Base-by-base conservation (phyloP, 2,797 vertebrate species). In the Rhinoraja longicauda region DNA sequence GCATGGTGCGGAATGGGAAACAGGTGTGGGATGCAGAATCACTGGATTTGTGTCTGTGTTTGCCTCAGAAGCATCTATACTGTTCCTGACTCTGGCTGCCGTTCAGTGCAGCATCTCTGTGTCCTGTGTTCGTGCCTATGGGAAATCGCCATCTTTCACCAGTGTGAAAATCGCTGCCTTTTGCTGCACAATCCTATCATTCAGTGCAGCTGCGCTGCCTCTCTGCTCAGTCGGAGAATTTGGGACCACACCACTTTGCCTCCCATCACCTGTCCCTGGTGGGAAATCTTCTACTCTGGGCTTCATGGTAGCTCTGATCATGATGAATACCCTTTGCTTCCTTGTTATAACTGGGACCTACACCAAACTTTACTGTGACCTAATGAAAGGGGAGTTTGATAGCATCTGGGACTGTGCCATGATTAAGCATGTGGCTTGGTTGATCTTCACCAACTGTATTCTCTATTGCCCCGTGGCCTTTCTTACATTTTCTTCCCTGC, bases 401-500 rank as follows among this genome's bases (percentile, higher is more conserved):
- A 97, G 97, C 7, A 95, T 97, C 94, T 98, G 98, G 98, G 98
- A 99, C 95, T 98, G 98, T 0, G 97, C 97, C 94, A 98, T 99
- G 97, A 97, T 98, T 94, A 97, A 98, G 95, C 98, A 99, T 0
- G 97, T 99, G 86, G 98, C 98, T 94, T 98, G 98, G 98, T 96
- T 99, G 93, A 98, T 99, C 96, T 98, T 99, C 93, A 97, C 97
- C 79, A 98, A 99, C 39, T 98, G 98, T 93, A 97, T 99, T 62
- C 98, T 99, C 24, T 98, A 98, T 94, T 97, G 98, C 79, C 98
- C 98, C 0, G 98, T 99, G 94, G 98, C 98, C 94, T 99, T 99
- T 96, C 97, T 99, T 93, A 98, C 97, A 90, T 97, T 99, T 94
- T 98, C 98, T 94, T 98, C 98, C 70, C 96, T 97, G 91, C 97